Base-by-base conservation (phyloP, 2,888 invertebrate species). In the Onthophagus sagittarius region DNA sequence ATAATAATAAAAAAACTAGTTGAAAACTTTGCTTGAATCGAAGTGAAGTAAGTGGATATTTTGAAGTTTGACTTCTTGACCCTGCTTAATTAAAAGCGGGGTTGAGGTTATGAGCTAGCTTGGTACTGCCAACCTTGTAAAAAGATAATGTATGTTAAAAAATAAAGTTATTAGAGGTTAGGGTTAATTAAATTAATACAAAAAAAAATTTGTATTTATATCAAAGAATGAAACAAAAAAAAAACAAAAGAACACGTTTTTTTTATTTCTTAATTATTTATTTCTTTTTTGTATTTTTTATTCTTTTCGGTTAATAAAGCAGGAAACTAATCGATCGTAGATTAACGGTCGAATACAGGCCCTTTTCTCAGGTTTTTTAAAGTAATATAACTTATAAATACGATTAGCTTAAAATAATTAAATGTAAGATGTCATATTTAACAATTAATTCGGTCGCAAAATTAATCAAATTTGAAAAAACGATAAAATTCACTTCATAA, bases 101-200 rank as follows among this genome's bases (percentile, higher is more conserved):
- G 82, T 80, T 82, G 39, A 11, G 11, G 39, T 53, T 53, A 53
- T 9, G 39, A 83, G 85, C 85, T 86, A 85, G 85, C 85, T 53
- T 84, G 84, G 85, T 83, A 86, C 85, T 86, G 85, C 85, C 85
- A 86, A 83, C 83, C 39, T 53, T 85, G 84, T 85, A 85, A 84
- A 85, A 85, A 85, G 84, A 84, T 83, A 82, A 82, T 84, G 85
- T 85, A 85, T 83, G 84, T 84, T 82, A 82, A 76, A 74, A 77
- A 76, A 13, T 77, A 75, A 77, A 73, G 74, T 14, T 63, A 15
- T 13, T 63, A 63, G 15, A 63, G 15, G 14, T 63, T 23, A 15
- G 15, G 63, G n/a, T 63, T 14, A 63, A 63, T 63, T 63, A 15
- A 63, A n/a, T 15, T n/a, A 15, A n/a, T 63, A 63, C 6, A 63